Evolutionary conservation across 2,113 vertebrate species (phyloP), one percentile per base, ranked within the genome.

Genomic region (Cyphomyrus discorhynchus): DNA sequence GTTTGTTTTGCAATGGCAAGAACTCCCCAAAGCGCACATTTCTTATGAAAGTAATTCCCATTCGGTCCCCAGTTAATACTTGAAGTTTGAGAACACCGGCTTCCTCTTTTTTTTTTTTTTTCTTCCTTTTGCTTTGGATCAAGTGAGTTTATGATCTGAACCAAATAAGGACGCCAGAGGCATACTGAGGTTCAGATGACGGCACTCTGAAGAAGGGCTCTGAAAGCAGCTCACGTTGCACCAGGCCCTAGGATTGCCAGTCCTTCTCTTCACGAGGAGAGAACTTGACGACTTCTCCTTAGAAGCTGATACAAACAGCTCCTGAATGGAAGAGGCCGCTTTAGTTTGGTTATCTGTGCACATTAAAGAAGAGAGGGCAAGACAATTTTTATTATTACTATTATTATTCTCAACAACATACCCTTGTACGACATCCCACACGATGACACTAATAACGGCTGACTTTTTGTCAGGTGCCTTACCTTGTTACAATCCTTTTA

Each of bases 91-190:
- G 42, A 85, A n/a, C n/a, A 46, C 21, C 82, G 46, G 46, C 42
- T 85, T 24, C 74, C 74, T 42, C 21, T n/a, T 21, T 84, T 45
- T 84, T 84, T 84, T 35, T 47, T 10, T 47, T 13, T 46, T 8
- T 46, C 13, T 80, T 80, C 39, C 21, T 74, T 47, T 47, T 86
- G 45, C 83, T 86, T 49, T 86, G 83, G 45, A 49, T 49, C 83
- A 86, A 86, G 83, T 86, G 83, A 49, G 46, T 86, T 49, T 49
- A 86, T 86, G 46, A 47, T 86, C 83, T 49, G 45, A 86, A 86
- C 83, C 45, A 47, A 86, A 86, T 86, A 46, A 49, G 21, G 35
- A 86, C 24, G 50, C 85, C 27, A 6, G 27, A 87, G 47, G 85
- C 47, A 50, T 56, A 39, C 50, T 53, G 85, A 87, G 31, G 85